Base-by-base conservation (phyloP, 2,797 vertebrate species). In the Phrynocephalus vlangalii region DNA sequence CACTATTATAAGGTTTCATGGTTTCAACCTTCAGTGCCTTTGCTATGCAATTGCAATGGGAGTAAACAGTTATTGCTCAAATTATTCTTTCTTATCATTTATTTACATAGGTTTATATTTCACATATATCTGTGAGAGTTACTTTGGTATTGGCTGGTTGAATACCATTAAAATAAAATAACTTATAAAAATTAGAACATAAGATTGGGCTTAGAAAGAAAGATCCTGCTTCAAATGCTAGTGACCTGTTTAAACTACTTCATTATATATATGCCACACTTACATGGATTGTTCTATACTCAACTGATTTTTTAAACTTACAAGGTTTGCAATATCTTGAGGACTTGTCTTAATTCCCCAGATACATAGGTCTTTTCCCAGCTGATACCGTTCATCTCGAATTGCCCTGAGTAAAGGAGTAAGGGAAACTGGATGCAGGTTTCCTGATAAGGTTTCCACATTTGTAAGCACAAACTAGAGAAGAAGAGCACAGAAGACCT, bases 391-490 rank as follows among this genome's bases (percentile, higher is more conserved):
- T 82, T 95, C 95, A n/a, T 95, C 90, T 67, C 13, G 89, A 28
- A 96, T 94, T 48, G 96, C 93, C 94, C 86, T 91, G 48, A 96
- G 88, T 78, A 96, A 72, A 44, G 93, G 93, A 82, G 93, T 92
- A 38, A 96, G 83, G 77, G 91, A 94, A 85, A 97, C 24, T 0
- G 86, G 85, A 20, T 15, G 26, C n/a, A 79, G 2, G 22, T 83
- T 85, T 82, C 72, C 68, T 0, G 26, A 44, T 60, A 76, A 78
- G 2, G 38, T 86, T 6, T 88, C 91, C 82, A 90, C 92, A 83
- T 70, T 92, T 66, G 85, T 71, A 70, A 96, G 81, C 9, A 78
- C 82, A 82, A 97, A 94, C 93, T 94, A 76, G 9, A 83, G n/a
- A 56, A 73, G 77, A 73, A 73, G 79, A 73, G 70, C 82, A 73